Evolutionary conservation across 2,113 vertebrate genomes (phyloP).

Genomic region (Hemichromis elongatus): DNA sequence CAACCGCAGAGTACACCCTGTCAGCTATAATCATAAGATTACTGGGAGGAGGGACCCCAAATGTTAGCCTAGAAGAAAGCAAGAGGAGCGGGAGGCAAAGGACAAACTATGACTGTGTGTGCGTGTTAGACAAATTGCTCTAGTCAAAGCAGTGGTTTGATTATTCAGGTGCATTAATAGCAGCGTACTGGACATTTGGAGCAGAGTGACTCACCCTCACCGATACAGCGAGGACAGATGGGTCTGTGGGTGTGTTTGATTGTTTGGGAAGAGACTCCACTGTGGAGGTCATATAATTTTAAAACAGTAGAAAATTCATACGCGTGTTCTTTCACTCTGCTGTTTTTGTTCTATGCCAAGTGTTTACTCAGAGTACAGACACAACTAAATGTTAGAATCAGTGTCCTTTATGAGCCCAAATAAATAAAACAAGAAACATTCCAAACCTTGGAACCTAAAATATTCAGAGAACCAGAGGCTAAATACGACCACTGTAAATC

Average conservation of each 20-base stretch:
- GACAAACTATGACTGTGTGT: not conserved
- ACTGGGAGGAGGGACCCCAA: not conserved
- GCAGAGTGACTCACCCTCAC: slow-evolving; percentile 27
- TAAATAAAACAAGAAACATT: not conserved
- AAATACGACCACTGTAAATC: not conserved
- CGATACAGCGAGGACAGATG: slow-evolving; percentile 9
- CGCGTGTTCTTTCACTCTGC: not conserved
- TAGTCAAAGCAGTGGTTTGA: not conserved
- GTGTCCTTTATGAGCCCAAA: not conserved
- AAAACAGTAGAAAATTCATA: not conserved
- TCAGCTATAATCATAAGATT: slow-evolving; percentile 14
- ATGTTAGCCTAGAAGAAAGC: not conserved
- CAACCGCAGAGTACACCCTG: slow-evolving; percentile 19
- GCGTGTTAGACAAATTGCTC: not conserved
- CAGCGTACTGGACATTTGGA: not conserved
- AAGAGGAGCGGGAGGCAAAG: not conserved
- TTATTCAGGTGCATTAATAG: slow-evolving; percentile 11
- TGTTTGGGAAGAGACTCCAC: not conserved
- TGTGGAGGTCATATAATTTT: slow-evolving; percentile 2
- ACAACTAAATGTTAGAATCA: not conserved
- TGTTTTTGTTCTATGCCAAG: not conserved
- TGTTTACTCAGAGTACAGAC: not conserved
- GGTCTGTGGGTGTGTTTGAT: not conserved
- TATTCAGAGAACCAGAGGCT: not conserved
- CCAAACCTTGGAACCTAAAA: not conserved